Percentiles rank a stretch among this genome's conserved stretches.
phyloP scores from a whole-genome alignment of 2,797 vertebrate genomes.

The Carapus acus region DNA sequence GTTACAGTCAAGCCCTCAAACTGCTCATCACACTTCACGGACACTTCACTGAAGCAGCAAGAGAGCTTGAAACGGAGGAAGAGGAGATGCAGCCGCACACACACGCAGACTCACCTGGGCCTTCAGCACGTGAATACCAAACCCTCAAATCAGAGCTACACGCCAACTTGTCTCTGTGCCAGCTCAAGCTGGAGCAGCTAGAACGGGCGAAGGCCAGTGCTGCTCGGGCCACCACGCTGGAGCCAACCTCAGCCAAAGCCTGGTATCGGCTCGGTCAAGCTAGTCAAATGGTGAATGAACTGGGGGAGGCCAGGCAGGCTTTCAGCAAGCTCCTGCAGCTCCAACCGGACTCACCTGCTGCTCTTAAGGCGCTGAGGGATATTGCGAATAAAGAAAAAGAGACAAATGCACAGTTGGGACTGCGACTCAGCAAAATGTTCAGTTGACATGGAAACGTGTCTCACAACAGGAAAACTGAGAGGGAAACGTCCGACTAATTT shows the following conservation, averaged over 20 bases:
- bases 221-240: slow-evolving; percentile 73
- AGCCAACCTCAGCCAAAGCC: slow-evolving; percentile 76
- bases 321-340: slow-evolving; percentile 74
- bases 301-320: slow-evolving; percentile 76
- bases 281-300: slow-evolving; percentile 75
- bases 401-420: slow-evolving; percentile 72
- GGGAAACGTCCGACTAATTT: too few relatives aligned
- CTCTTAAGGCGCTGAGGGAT: slow-evolving; percentile 76
- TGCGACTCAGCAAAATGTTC: slow-evolving; percentile 88
- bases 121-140: slow-evolving; percentile 57
- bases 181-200: slow-evolving; percentile 78
- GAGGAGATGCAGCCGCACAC: slow-evolving; percentile 12
- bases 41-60: slow-evolving; percentile 35
- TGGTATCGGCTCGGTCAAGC: slow-evolving; percentile 85
- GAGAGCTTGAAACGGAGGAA: slow-evolving; percentile 12
- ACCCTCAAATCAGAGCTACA: slow-evolving; percentile 76
- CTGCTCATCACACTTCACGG: slow-evolving; percentile 73
- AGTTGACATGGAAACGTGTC: slow-evolving; percentile 47
- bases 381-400: slow-evolving; percentile 73
- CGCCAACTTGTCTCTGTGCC: slow-evolving; percentile 84
- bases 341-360: slow-evolving; percentile 79
- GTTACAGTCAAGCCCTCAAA: slow-evolving; percentile 79
- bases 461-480: neutral
- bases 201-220: slow-evolving; percentile 73
- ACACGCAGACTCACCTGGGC: slow-evolving; percentile 12